Evolutionary conservation across 2,888 invertebrate genomes (phyloP).

Genomic region (Dione vanillae): DNA sequence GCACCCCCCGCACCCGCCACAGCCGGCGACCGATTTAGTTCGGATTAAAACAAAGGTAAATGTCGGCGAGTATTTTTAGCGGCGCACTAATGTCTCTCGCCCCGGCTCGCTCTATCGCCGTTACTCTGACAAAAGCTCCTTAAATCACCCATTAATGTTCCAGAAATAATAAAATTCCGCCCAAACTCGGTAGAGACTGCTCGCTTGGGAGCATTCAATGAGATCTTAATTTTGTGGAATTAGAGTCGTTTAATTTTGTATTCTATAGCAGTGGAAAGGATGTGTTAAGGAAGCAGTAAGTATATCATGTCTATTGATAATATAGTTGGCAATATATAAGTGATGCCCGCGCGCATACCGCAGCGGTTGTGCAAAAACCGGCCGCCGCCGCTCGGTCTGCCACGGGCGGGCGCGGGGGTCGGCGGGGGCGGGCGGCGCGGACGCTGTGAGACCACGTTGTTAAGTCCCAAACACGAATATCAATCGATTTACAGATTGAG

Average conservation of each 20-base stretch:
- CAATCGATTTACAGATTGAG: slow-evolving; percentile 33
- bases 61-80: slow-evolving; percentile 57
- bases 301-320: neutral
- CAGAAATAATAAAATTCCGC: slow-evolving; percentile 22
- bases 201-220: slow-evolving; percentile 5
- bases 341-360: neutral
- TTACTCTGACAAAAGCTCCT: slow-evolving; percentile 39
- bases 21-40: slow-evolving; percentile 51
- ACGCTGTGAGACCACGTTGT: slow-evolving; percentile 6
- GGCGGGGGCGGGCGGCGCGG: slow-evolving; percentile 27
- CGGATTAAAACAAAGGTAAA: slow-evolving; percentile 71
- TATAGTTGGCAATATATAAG: neutral
- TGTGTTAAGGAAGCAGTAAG: neutral
- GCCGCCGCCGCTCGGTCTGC: slow-evolving; percentile 41
- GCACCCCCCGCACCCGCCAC: slow-evolving; percentile 16
- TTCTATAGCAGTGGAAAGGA: neutral
- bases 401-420: neutral
- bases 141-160: slow-evolving; percentile 40
- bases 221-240: neutral
- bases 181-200: slow-evolving; percentile 11
- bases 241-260: neutral
- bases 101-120: slow-evolving; percentile 23
- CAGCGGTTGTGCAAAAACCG: slow-evolving; percentile 28
- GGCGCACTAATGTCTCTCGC: slow-evolving; percentile 38
- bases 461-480: slow-evolving; percentile 22